Evolutionary conservation across 2,797 vertebrate species (phyloP).

Genomic region (Microctenopoma lineatum): DNA sequence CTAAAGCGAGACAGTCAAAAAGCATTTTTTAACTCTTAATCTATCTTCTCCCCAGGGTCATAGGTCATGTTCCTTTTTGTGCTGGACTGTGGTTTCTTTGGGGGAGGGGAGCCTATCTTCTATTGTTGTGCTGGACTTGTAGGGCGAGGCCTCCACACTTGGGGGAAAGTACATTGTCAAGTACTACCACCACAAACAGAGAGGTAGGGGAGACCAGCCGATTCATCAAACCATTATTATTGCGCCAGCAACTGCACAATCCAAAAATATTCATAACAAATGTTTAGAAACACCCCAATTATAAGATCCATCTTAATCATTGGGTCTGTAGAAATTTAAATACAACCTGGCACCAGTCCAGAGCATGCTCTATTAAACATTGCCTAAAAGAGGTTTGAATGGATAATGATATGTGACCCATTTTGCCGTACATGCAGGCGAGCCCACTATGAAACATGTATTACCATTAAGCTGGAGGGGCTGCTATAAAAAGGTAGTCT

Average conservation of each 20-base stretch:
- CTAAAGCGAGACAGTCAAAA: conserved; percentile 56
- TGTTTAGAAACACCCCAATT: conserved; percentile 69
- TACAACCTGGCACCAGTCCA: conserved; percentile 55
- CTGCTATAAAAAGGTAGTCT: conserved; percentile 66
- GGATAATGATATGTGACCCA: conserved; percentile 74
- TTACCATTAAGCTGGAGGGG: conserved; percentile 61
- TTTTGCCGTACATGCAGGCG: conserved; percentile 63
- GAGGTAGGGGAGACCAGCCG: conserved; percentile 30
- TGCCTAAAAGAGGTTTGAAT: conserved; percentile 65
- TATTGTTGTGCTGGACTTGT: conserved; percentile 76
- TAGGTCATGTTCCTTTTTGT: conserved; percentile 73
- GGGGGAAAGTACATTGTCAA: conserved; percentile 51
- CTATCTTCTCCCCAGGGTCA: conserved; percentile 63
- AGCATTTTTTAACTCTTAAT: conserved; percentile 38
- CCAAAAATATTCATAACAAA: conserved; percentile 69
- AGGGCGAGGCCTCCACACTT: conserved; percentile 69
- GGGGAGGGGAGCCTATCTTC: conserved; percentile 71
- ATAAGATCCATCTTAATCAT: conserved; percentile 74
- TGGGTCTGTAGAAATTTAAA: conserved; percentile 74
- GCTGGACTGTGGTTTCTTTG: conserved; percentile 63
- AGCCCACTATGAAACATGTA: conserved; percentile 63
- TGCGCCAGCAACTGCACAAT: conserved; percentile 69
- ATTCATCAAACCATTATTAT: conserved; percentile 70
- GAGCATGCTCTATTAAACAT: conserved; percentile 57
- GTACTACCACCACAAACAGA: conserved; percentile 49